phyloP scores from a whole-genome alignment of 2,888 invertebrate genomes.

The Apodemia mormo region DNA sequence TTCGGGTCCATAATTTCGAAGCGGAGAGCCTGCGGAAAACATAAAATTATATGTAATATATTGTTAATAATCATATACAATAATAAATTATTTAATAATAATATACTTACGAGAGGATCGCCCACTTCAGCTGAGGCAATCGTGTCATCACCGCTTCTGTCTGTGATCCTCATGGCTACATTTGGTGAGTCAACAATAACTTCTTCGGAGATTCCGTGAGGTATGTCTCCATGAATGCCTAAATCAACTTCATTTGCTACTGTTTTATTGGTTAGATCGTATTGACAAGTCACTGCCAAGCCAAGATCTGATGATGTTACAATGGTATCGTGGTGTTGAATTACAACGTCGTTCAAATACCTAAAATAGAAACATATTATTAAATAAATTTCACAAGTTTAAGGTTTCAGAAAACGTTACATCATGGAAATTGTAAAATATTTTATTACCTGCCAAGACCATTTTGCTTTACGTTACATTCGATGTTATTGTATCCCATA shows the following conservation, averaged over 20 bases:
- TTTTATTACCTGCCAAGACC: constrained; percentile 86
- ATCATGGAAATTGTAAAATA: background rate
- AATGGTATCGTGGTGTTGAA: constrained; percentile 97
- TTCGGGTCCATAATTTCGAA: constrained; percentile 96
- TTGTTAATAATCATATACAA: background rate
- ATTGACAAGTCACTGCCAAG: constrained; percentile 95
- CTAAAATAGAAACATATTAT: constrained; percentile 46
- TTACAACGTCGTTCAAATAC: constrained; percentile 95
- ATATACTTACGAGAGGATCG: constrained; percentile 86
- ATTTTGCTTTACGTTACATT: constrained; percentile 90
- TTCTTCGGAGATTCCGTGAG: constrained; percentile 92
- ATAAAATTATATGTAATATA: constrained; percentile 32
- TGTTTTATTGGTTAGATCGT: constrained; percentile 96
- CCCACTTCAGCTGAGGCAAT: constrained; percentile 95
- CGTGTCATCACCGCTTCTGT: constrained; percentile 90
- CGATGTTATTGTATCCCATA: constrained; percentile 95
- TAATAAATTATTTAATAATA: background rate
- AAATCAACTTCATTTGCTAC: constrained; percentile 95
- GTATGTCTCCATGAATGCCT: constrained; percentile 93
- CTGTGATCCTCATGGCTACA: constrained; percentile 96
- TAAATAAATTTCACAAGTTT: background rate
- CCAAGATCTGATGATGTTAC: constrained; percentile 97
- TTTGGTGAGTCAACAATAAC: constrained; percentile 97
- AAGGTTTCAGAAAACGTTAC: background rate
- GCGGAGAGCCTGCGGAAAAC: constrained; percentile 85